Evolutionary conservation across 2,113 vertebrate species (phyloP), one percentile per base, ranked within the genome.

Genomic region (Arothron firmamentum): DNA sequence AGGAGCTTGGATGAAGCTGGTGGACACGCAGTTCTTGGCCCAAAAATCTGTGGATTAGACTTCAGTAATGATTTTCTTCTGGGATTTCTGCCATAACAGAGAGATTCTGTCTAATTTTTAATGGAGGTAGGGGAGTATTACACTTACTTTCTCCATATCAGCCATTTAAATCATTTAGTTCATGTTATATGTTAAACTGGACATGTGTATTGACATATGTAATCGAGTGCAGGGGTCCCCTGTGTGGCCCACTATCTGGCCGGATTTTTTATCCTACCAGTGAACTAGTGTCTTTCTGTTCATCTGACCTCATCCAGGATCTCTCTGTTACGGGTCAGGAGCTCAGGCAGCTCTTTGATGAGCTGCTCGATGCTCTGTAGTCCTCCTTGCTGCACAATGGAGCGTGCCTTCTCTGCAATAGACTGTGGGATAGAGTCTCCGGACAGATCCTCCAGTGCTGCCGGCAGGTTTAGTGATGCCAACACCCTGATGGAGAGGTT

Each of bases 381-480:
- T 9, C 97, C 97, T 51, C 97, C 97, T 62, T 94, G 93, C 67
- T 95, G 92, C 72, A 95, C 90, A 11, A 98, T 82, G 64, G 91
- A 90, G 12, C 90, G 91, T 1, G 96, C 93, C 74, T 99, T 99
- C 55, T 94, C 94, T 76, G 93, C 76, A 80, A 99, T 98, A 67
- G 96, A 99, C 80, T 94, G 94, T 79, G 97, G 97, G 74, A 99
- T 89, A 0, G 93, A 93, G 76, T 99, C 96, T 53, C 97, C 97
- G 59, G 97, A 97, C 20, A 99, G 87, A 47, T 99, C 97, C 87
- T 99, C 97, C 1, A 99, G 90, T 41, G 97, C 97, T 63, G 97
- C 97, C 49, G 97, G 97, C 68, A 99, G 94, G 82, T 99, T 99
- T 49, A 99, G 90, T 41, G 97, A 99, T 3, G 97, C 96, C 87